Evolutionary conservation across 2,888 invertebrate species (phyloP).

Genomic region (Drosophila stalkeri): DNA sequence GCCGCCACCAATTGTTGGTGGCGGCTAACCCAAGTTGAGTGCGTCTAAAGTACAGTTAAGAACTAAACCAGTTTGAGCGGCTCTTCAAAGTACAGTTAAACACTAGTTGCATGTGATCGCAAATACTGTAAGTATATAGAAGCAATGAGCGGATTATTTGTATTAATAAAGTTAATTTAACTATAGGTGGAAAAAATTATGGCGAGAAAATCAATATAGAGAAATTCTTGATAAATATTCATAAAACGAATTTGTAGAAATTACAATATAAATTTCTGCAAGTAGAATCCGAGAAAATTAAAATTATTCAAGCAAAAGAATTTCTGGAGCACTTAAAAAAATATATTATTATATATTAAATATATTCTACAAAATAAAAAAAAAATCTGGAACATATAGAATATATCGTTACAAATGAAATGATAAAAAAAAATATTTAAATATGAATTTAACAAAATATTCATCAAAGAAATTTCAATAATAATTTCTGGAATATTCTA

Average conservation of each 20-base stretch:
- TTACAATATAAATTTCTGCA: not conserved
- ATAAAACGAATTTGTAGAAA: not conserved
- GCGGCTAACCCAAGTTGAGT: conserved; percentile 43
- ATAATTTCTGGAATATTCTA: not conserved
- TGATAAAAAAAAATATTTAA: no score
- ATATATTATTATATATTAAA: not conserved
- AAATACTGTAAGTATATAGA: conserved; percentile 33
- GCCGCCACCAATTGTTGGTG: conserved; percentile 64
- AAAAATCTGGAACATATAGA: not conserved
- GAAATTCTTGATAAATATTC: not conserved
- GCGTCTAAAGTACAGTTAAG: conserved; percentile 13
- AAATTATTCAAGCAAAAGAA: not conserved
- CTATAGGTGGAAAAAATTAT: conserved; percentile 5
- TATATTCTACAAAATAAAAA: not conserved
- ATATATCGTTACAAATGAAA: no score
- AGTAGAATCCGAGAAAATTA: not conserved
- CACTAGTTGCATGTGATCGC: not conserved
- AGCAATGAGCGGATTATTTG: not conserved
- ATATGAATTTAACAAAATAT: no score
- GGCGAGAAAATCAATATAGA: not conserved
- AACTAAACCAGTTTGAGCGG: not conserved
- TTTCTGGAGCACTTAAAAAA: not conserved
- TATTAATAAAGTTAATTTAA: conserved; percentile 6
- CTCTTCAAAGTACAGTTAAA: conserved; percentile 9
- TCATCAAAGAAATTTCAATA: not conserved